Evolutionary conservation across 2,888 invertebrate species (phyloP).

Genomic region (Syritta pipiens): DNA sequence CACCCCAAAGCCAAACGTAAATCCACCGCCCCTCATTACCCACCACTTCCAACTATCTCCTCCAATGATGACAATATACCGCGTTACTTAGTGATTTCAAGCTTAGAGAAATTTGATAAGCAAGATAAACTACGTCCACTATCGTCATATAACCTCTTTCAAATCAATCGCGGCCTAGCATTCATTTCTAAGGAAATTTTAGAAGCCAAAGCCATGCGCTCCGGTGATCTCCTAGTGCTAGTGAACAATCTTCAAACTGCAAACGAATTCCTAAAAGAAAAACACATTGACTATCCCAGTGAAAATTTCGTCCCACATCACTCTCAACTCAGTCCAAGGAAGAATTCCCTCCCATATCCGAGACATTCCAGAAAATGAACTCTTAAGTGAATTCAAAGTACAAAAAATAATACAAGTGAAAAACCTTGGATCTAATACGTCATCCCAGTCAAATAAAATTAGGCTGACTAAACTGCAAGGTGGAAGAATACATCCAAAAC

Average conservation of each 20-base stretch:
- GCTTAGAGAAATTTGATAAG: neutral
- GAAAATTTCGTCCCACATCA: neutral
- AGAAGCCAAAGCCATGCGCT: neutral
- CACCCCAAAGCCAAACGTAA: too few relatives aligned
- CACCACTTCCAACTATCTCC: too few relatives aligned
- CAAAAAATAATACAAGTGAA: too few relatives aligned
- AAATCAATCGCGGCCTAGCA: conserved; percentile 1
- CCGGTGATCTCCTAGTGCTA: neutral
- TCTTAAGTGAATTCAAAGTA: neutral
- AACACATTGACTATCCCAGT: conserved; percentile 1
- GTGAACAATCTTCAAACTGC: neutral
- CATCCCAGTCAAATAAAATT: too few relatives aligned
- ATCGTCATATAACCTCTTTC: neutral
- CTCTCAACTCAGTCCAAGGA: conserved; percentile 3
- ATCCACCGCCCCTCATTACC: too few relatives aligned
- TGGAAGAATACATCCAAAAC: too few relatives aligned
- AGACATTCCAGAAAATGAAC: neutral
- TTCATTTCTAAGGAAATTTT: conserved; percentile 2
- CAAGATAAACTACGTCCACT: neutral
- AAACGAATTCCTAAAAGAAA: neutral
- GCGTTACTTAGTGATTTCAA: neutral
- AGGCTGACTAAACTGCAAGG: too few relatives aligned
- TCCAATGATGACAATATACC: neutral
- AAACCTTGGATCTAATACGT: too few relatives aligned
- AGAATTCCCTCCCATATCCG: conserved; percentile 8